A percentile compares a stretch with the other conserved stretches of the same genome.
Conservation (phyloP, 2,797 vertebrate genomes). For the Chelon labrosus region DNA sequence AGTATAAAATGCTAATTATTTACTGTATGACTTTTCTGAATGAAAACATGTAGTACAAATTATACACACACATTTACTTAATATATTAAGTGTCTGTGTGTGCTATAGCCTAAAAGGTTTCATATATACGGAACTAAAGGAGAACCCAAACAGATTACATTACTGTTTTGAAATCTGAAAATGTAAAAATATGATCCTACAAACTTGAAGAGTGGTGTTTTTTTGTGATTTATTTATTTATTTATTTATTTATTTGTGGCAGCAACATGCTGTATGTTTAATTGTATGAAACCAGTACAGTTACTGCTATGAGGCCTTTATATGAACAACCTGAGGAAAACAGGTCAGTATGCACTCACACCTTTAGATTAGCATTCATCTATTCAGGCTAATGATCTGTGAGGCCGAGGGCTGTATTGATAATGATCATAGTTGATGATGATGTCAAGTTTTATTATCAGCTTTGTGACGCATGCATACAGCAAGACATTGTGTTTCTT, state of each 20-base stretch:
- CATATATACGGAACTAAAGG: too few relatives aligned
- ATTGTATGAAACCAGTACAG: neutral
- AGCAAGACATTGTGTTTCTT: too few relatives aligned
- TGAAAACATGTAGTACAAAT: neutral
- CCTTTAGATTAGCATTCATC: slow-evolving; percentile 12
- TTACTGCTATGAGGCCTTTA: slow-evolving; percentile 4
- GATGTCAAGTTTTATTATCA: neutral
- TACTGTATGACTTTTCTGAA: neutral
- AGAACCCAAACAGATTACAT: too few relatives aligned
- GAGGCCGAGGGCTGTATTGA: slow-evolving; percentile 1
- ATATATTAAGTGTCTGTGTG: too few relatives aligned
- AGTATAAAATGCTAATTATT: neutral
- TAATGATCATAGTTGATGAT: neutral
- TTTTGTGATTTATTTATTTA: too few relatives aligned
- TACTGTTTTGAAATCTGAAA: too few relatives aligned
- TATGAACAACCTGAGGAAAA: too few relatives aligned
- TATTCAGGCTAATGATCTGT: slow-evolving; percentile 29
- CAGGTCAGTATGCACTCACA: too few relatives aligned
- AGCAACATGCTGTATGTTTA: too few relatives aligned
- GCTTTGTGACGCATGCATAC: neutral
- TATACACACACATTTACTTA: neutral
- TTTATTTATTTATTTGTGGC: too few relatives aligned
- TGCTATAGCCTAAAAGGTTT: too few relatives aligned
- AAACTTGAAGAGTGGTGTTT: neutral
- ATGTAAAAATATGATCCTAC: neutral